phyloP scores from a whole-genome alignment of 2,113 vertebrate genomes.

The Notothenia coriiceps region DNA sequence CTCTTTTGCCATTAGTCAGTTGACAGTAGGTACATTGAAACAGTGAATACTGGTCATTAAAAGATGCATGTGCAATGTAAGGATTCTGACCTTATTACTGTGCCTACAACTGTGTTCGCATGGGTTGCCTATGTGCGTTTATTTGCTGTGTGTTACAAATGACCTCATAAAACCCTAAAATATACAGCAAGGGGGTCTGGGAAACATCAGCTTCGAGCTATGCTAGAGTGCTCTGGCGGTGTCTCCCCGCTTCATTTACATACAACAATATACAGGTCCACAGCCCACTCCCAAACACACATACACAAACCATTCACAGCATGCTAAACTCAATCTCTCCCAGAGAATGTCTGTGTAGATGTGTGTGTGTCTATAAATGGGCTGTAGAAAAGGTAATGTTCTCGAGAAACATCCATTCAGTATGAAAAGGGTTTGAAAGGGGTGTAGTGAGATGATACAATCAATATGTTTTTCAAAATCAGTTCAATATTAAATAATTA shows the following conservation, averaged over 20 bases:
- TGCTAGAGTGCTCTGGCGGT: conserved; percentile 29
- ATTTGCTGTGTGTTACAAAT: conserved; percentile 53
- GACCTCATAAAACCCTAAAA: conserved; percentile 65
- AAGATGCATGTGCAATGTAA: background rate
- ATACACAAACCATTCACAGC: conserved; percentile 69
- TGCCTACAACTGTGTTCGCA: background rate
- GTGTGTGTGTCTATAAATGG: conserved; percentile 19
- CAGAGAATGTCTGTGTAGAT: conserved; percentile 20
- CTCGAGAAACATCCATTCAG: conserved; percentile 37
- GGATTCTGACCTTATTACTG: background rate
- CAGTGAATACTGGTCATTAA: background rate
- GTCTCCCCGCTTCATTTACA: conserved; percentile 74
- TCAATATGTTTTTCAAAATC: conserved; percentile 38
- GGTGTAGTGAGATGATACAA: conserved; percentile 16
- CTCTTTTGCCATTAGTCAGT: background rate
- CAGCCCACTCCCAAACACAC: conserved; percentile 65
- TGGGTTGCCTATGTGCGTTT: conserved; percentile 18
- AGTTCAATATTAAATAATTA: conserved; percentile 11
- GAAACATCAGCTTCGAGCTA: conserved; percentile 64
- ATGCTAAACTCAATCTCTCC: conserved; percentile 73
- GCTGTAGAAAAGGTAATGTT: conserved; percentile 21
- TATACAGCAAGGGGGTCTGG: conserved; percentile 65
- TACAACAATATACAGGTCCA: conserved; percentile 80
- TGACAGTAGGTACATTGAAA: background rate
- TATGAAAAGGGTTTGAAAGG: background rate